Percentiles rank a stretch among this genome's conserved stretches.
These are phyloP conservation scores for Philereme vetulata DNA, from an alignment of 2,888 invertebrate species.

Conservation along the genomic window DNA sequence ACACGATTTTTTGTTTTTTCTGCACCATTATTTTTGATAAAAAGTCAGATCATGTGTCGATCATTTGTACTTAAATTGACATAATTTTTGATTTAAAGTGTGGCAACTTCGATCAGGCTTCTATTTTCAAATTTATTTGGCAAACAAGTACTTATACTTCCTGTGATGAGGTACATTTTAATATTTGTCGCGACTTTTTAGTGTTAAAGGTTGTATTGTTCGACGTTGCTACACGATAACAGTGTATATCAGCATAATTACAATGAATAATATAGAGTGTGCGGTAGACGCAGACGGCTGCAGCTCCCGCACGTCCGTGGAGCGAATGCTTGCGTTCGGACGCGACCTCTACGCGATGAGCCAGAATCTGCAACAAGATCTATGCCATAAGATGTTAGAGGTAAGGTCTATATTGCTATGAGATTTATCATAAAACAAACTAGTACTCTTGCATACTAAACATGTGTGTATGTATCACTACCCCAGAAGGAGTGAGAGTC, in stretches of 20 bases:
- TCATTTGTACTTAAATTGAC: constrained; percentile 24
- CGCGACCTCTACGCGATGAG: constrained; percentile 96
- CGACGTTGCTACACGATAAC: constrained; percentile 17
- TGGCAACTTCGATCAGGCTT: constrained; percentile 21
- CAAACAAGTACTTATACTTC: not conserved
- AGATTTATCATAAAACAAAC: not conserved
- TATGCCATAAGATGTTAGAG: constrained; percentile 95
- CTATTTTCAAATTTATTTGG: not conserved
- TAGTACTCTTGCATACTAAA: too few relatives aligned
- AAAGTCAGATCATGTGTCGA: constrained; percentile 8
- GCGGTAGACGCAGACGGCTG: constrained; percentile 63
- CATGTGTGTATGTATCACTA: too few relatives aligned
- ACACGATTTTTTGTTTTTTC: constrained; percentile 30
- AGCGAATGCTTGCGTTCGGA: constrained; percentile 97
- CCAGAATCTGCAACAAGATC: constrained; percentile 90
- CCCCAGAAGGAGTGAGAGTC: too few relatives aligned
- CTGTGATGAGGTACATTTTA: not conserved
- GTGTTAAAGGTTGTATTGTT: constrained; percentile 9
- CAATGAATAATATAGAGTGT: constrained; percentile 14
- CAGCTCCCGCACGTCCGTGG: constrained; percentile 91
- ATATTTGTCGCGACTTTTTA: too few relatives aligned
- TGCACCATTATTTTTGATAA: constrained; percentile 29
- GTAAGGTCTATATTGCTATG: constrained; percentile 68
- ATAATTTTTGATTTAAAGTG: constrained; percentile 6
- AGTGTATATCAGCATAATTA: not conserved